Conservation (phyloP, 1,140 invertebrate species). For the Dinoponera quadriceps region DNA sequence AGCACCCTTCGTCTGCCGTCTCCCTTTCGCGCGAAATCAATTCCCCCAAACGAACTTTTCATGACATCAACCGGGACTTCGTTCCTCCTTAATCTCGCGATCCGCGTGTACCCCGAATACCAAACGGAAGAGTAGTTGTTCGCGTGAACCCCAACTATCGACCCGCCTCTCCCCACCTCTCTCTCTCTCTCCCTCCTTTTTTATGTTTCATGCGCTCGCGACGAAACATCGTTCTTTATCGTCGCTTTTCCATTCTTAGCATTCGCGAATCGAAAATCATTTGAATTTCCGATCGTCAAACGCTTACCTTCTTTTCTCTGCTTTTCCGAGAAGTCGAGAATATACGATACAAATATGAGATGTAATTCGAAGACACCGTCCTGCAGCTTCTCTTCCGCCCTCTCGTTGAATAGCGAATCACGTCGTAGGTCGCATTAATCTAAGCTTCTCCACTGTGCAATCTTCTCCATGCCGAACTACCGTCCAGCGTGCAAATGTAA, state of each 20-base stretch:
- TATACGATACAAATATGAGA: neutral
- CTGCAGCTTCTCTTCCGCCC: neutral
- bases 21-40: conserved; percentile 19
- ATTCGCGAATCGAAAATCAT: neutral
- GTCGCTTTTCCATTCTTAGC: neutral
- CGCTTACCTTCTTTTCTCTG: neutral
- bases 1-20: neutral
- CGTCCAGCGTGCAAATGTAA: conserved; percentile 29
- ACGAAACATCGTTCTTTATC: neutral
- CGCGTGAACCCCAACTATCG: neutral
- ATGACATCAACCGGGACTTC: neutral
- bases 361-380: neutral
- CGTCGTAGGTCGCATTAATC: neutral
- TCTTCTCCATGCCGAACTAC: conserved; percentile 3
- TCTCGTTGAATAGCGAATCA: conserved; percentile 19
- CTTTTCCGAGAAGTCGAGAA: neutral
- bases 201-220: neutral
- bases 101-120: neutral
- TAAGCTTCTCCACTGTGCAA: neutral
- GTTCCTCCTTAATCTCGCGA: conserved; percentile 8
- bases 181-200: too few species aligned
- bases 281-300: conserved; percentile 1
- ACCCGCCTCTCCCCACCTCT: too few species aligned
- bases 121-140: neutral
- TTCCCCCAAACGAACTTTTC: conserved; percentile 39